A percentile compares a stretch with the other conserved stretches of the same genome.
phyloP scores from a whole-genome alignment of 2,888 invertebrate species.

The Polymixis flavicincta region DNA sequence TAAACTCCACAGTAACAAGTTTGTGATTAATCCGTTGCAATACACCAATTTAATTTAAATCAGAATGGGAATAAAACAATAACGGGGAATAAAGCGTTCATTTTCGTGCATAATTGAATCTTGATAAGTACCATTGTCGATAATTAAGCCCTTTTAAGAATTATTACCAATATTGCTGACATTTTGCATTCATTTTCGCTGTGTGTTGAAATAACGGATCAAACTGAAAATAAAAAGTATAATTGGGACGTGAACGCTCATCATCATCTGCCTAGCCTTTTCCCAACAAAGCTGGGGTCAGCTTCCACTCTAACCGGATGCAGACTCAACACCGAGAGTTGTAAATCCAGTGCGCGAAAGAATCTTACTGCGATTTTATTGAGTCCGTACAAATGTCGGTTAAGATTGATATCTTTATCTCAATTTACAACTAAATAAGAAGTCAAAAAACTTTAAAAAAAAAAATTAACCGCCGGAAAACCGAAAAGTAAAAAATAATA shows the following conservation, averaged over 20 bases:
- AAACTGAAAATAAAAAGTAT: not conserved
- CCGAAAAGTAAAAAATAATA: no score
- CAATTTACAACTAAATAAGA: not conserved
- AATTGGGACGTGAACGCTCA: not conserved
- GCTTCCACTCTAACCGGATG: no score
- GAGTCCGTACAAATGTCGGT: no score
- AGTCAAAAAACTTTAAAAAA: no score
- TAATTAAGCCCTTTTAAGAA: slow-evolving; percentile 10
- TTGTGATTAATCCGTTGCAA: slow-evolving; percentile 9
- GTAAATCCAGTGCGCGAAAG: no score
- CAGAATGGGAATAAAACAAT: slow-evolving; percentile 32
- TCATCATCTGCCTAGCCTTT: no score
- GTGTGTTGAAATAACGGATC: not conserved
- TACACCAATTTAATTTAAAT: slow-evolving; percentile 26
- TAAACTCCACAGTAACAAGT: not conserved
- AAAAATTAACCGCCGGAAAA: no score
- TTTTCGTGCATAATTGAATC: slow-evolving; percentile 29
- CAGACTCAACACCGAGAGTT: no score
- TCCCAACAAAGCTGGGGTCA: no score
- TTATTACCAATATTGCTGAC: slow-evolving; percentile 9
- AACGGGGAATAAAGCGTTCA: slow-evolving; percentile 18
- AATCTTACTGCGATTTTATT: no score
- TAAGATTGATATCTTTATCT: not conserved
- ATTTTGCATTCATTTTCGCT: not conserved
- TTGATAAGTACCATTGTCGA: slow-evolving; percentile 13